Percentiles rank a stretch among this genome's conserved stretches.
Evolutionary conservation across 2,113 vertebrate species (phyloP).

Genomic region (Chaetorhynchus papuensis): DNA sequence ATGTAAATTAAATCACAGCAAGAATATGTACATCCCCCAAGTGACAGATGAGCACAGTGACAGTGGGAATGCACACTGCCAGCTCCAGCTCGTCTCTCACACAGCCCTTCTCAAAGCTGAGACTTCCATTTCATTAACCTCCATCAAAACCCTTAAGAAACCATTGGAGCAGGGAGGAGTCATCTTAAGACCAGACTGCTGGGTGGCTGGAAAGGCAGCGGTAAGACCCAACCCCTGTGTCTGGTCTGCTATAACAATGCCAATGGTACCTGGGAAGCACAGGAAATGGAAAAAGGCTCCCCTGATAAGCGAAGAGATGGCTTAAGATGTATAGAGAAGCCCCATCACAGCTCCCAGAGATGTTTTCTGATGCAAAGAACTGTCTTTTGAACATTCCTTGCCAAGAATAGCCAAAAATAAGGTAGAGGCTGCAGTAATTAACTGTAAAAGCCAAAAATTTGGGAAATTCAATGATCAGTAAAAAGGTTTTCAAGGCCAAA

Average conservation of each 20-base stretch:
- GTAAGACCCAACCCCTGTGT: rapidly evolving
- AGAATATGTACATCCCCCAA: background rate
- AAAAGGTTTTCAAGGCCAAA: background rate
- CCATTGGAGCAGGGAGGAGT: background rate
- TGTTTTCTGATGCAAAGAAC: background rate
- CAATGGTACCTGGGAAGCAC: background rate
- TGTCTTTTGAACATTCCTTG: background rate
- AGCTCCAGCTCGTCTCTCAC: background rate
- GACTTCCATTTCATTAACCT: background rate
- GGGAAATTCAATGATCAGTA: background rate
- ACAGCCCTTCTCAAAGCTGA: background rate
- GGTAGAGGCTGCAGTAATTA: background rate
- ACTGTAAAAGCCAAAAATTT: background rate
- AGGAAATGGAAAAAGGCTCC: background rate
- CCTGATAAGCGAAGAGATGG: background rate
- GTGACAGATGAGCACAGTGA: background rate
- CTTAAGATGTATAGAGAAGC: background rate
- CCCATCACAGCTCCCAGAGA: background rate
- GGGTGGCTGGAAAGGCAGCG: background rate
- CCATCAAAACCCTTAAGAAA: background rate
- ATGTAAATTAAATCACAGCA: background rate
- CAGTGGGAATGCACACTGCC: background rate
- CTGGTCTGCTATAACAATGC: background rate
- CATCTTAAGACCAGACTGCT: background rate
- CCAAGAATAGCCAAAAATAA: background rate